A percentile compares a stretch with the other conserved stretches of the same genome.
Evolutionary conservation across 2,797 vertebrate genomes (phyloP).

Genomic region (Pangasius larnaudii): DNA sequence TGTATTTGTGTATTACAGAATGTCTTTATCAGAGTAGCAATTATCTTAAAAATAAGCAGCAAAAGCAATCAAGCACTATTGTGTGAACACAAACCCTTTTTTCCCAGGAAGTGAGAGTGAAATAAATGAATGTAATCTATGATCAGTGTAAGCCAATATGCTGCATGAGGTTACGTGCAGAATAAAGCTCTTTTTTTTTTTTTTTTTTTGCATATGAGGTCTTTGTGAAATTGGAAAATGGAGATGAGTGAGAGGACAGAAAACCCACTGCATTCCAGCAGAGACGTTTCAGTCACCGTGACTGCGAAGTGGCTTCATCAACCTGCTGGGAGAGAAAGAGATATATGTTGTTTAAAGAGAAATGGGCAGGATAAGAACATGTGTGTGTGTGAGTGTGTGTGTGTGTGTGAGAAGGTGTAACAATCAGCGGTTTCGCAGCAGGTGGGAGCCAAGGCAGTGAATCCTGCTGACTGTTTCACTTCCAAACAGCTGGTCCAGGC

Average conservation of each 20-base stretch:
- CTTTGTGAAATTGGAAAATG: not conserved
- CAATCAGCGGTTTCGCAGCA: not conserved
- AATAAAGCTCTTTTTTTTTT: not conserved
- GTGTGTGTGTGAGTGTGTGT: not conserved
- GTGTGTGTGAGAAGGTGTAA: not conserved
- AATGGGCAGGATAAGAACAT: too few relatives aligned
- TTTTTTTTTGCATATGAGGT: not conserved
- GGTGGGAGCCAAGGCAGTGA: conserved; percentile 47
- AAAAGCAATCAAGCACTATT: conserved; percentile 15
- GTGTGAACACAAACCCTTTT: not conserved
- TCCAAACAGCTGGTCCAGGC: conserved; percentile 64
- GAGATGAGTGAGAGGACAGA: not conserved
- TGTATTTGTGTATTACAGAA: not conserved
- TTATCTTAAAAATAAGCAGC: not conserved
- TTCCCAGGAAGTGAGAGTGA: not conserved
- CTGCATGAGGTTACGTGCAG: not conserved
- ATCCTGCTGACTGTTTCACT: conserved; percentile 64
- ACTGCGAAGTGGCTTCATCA: conserved; percentile 13
- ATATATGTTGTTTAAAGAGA: not conserved
- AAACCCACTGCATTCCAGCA: not conserved
- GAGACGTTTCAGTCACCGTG: not conserved
- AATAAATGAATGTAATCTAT: not conserved
- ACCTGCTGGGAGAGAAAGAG: conserved; percentile 17
- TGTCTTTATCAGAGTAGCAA: not conserved
- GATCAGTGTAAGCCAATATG: not conserved